Percentiles rank a stretch among this genome's conserved stretches.
These are phyloP conservation scores for Alligator sinensis DNA, from an alignment of 2,113 vertebrate genomes.

Conservation along the genomic window DNA sequence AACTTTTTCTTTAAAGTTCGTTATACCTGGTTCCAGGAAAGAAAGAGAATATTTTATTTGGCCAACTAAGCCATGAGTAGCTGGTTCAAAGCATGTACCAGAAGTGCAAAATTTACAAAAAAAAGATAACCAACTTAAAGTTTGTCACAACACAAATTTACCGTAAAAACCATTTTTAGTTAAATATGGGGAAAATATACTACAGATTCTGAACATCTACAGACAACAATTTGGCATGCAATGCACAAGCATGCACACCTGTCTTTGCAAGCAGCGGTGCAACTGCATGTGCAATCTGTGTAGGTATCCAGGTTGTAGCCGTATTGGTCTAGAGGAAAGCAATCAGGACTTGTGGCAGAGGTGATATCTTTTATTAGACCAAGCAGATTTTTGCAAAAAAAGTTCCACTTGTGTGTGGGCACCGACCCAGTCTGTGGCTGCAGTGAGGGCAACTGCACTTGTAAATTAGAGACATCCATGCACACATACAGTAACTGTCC, in stretches of 20 bases:
- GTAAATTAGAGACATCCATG: not conserved
- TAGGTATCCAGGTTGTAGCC: not conserved
- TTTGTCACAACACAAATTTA: accelerated
- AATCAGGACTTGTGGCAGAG: too few relatives aligned
- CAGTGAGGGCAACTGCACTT: not conserved
- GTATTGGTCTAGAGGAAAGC: too few relatives aligned
- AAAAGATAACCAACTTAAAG: not conserved
- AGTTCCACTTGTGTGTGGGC: not conserved
- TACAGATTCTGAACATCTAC: not conserved
- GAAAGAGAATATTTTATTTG: not conserved
- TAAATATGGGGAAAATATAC: not conserved
- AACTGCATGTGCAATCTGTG: not conserved
- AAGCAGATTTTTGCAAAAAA: not conserved
- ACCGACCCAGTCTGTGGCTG: not conserved
- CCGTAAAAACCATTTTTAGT: not conserved
- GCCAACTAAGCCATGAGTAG: accelerated
- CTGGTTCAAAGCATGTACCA: not conserved
- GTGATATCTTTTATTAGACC: not conserved
- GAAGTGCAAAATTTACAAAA: not conserved
- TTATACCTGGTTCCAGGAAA: not conserved
- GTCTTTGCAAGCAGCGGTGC: not conserved
- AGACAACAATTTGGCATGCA: accelerated
- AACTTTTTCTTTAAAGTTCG: not conserved
- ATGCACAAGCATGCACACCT: not conserved
- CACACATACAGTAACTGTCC: not conserved